Base-by-base conservation (phyloP, 2,888 invertebrate genomes). In the Agrochola litura region DNA sequence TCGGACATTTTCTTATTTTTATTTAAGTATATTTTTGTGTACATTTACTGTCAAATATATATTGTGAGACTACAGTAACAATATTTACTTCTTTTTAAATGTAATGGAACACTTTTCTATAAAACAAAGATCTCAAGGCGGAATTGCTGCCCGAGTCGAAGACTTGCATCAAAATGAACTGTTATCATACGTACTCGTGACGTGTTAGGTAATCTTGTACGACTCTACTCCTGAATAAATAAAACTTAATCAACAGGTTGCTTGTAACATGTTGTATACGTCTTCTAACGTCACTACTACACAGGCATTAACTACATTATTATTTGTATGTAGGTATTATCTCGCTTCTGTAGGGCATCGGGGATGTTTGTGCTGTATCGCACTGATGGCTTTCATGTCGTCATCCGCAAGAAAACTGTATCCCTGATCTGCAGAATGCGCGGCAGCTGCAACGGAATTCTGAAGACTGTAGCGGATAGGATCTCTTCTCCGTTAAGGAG, bases 171-270 rank as follows among this genome's bases (percentile, higher is more conserved):
- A 30, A 49, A 22, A 49, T 30, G 12, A 14, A 19, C 12, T 25
- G 12, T 46, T 25, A 10, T 49, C 64, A 14, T 67, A 68, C 41
- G 5, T 25, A 25, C n/a, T 43, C 56, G 25, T 66, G 56, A 43
- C 43, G 43, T 58, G 19, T 37, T 56, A n/a, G 22, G 10, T 68
- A 37, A 54, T 37, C 41, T 37, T 14, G 41, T 63, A 66, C 58
- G 49, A 9, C 30, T 46, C 58, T 73, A 12, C 14, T 60, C 12
- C 61, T 75, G 56, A 81, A 81, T 84, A 71, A 76, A 54, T 69
- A 77, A 77, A 75, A 60, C 49, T 46, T 54, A n/a, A 72, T 72
- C 77, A 83, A 81, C 83, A 82, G 78, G 83, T 72, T 37, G 58
- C 70, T 37, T 71, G 25, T 76, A 67, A 66, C 81, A 61, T 67